These are phyloP conservation scores for Brachionus plicatilis DNA, from an alignment of 1,140 invertebrate genomes.

Conservation along the genomic window DNA sequence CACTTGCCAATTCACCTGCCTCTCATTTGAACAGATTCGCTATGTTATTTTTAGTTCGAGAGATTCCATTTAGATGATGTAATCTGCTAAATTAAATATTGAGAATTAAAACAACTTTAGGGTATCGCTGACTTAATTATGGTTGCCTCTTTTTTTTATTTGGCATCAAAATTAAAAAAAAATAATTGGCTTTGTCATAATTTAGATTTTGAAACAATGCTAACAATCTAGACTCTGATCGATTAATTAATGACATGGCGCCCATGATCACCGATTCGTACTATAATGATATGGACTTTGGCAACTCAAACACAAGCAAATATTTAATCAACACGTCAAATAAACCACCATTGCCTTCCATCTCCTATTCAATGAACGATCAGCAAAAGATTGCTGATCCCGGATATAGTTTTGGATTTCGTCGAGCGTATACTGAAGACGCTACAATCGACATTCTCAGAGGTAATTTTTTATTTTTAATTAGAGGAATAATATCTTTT, in stretches of 20 bases:
- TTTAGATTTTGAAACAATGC: neutral
- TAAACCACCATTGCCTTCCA: neutral
- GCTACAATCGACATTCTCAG: neutral
- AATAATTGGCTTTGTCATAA: neutral
- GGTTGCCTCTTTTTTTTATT: neutral
- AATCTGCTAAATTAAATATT: neutral
- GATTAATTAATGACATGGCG: neutral
- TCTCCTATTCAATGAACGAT: conserved; percentile 3
- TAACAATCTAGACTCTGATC: neutral
- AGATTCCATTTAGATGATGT: neutral
- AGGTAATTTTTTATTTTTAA: neutral
- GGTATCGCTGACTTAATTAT: neutral
- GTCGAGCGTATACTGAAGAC: conserved; percentile 4
- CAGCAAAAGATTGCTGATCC: neutral
- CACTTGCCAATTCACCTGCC: neutral
- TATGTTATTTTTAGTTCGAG: neutral
- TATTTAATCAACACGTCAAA: neutral
- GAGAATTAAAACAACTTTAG: neutral
- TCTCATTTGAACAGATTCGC: neutral
- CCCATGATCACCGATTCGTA: conserved; percentile 40
- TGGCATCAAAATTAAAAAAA: neutral
- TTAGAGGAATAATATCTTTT: neutral
- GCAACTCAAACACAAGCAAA: conserved; percentile 3
- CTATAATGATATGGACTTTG: conserved; percentile 25
- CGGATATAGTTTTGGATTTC: neutral